phyloP scores from a whole-genome alignment of 2,888 invertebrate genomes.

The Zhuqinia jingwanae region DNA sequence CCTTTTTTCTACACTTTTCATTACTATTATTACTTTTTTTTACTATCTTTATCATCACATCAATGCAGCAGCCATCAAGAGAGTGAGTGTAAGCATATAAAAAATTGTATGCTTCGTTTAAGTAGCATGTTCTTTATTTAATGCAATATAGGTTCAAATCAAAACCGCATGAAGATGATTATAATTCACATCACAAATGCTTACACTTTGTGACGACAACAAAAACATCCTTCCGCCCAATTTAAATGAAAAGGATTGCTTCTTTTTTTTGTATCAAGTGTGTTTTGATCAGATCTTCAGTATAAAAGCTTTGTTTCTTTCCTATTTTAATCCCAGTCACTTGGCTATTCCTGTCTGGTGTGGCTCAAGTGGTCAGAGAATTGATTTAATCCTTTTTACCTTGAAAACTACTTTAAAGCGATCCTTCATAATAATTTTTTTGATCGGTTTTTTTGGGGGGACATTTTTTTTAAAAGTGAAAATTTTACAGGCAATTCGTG shows the following conservation, averaged over 20 bases:
- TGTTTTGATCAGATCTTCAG: constrained; percentile 29
- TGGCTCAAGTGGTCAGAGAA: constrained; percentile 20
- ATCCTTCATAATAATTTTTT: too few species aligned
- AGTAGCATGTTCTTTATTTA: constrained; percentile 33
- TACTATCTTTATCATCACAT: constrained; percentile 33
- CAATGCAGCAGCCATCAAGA: background rate
- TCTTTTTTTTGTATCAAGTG: too few species aligned
- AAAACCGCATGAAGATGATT: constrained; percentile 13
- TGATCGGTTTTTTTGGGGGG: background rate
- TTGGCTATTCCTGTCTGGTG: constrained; percentile 33
- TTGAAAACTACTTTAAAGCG: background rate
- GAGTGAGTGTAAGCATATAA: background rate
- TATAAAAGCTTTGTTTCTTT: constrained; percentile 62
- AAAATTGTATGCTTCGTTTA: constrained; percentile 43
- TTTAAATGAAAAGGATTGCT: background rate
- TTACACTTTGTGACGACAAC: constrained; percentile 34
- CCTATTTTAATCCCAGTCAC: constrained; percentile 51
- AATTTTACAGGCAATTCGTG: background rate
- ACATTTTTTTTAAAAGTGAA: background rate
- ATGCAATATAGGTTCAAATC: constrained; percentile 38
- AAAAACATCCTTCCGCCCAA: constrained; percentile 28
- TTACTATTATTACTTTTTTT: constrained; percentile 29
- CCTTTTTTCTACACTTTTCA: constrained; percentile 41
- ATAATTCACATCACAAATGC: constrained; percentile 7
- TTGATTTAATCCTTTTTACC: background rate